These are phyloP conservation scores for Lymantria monacha DNA, from an alignment of 2,888 invertebrate genomes.

Conservation along the genomic window DNA sequence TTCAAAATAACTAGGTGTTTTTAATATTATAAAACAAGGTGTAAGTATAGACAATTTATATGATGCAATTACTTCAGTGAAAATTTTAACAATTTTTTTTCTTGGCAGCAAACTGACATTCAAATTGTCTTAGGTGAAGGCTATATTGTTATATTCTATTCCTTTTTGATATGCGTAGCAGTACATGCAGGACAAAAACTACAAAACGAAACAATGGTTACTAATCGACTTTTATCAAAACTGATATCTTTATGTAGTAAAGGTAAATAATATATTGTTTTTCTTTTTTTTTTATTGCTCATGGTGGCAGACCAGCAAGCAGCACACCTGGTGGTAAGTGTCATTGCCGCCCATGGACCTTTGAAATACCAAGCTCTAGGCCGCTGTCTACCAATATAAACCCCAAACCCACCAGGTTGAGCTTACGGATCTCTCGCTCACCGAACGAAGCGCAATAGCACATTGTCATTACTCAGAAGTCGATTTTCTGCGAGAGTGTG, in stretches of 20 bases:
- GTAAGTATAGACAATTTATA: neutral
- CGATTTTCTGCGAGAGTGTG: no score
- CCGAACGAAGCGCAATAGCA: no score
- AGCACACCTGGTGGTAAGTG: no score
- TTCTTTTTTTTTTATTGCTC: no score
- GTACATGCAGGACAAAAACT: neutral
- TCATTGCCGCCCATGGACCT: no score
- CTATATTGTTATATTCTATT: neutral
- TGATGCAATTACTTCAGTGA: neutral
- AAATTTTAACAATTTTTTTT: neutral
- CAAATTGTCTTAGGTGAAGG: neutral
- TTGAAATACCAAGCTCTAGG: no score
- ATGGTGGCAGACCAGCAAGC: no score
- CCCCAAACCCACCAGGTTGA: no score
- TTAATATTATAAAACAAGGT: neutral
- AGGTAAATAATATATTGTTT: neutral
- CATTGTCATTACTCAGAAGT: no score
- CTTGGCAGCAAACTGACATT: neutral
- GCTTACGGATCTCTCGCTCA: no score
- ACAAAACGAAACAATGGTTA: neutral
- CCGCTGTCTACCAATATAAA: no score
- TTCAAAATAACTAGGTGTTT: neutral
- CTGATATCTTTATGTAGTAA: neutral
- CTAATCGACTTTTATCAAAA: neutral
- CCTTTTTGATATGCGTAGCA: neutral